Percentiles rank a stretch among this genome's conserved stretches.
These are phyloP conservation scores for Enteromius radiatus DNA, from an alignment of 2,797 vertebrate genomes.

Conservation along the genomic window DNA sequence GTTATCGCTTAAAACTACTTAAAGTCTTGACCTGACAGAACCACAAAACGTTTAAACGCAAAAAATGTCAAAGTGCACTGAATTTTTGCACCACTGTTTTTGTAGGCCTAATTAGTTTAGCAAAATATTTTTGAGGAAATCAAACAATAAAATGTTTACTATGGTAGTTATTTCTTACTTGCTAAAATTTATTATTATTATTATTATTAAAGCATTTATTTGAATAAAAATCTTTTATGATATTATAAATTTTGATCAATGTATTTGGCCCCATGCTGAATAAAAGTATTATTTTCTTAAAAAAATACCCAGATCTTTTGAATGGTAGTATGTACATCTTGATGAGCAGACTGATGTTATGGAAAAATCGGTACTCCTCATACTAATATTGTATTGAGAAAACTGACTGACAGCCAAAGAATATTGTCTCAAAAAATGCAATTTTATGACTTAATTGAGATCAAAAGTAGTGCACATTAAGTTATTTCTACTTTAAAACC, in stretches of 20 bases:
- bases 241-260: background rate
- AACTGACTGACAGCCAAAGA: background rate
- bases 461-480: background rate
- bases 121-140: background rate
- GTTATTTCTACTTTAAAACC: no score
- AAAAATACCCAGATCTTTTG: background rate
- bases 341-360: background rate
- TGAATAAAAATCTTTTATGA: background rate
- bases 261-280: no score
- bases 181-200: background rate
- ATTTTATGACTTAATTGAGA: background rate
- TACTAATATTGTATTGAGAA: background rate
- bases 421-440: background rate
- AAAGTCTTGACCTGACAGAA: background rate
- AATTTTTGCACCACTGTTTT: background rate
- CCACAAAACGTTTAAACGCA: background rate
- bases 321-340: background rate
- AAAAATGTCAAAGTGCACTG: background rate
- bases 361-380: background rate
- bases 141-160: background rate
- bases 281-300: no score
- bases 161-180: background rate
- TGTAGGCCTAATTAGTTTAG: background rate
- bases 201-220: background rate
- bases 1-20: conserved; percentile 7